Percentiles rank a stretch among this genome's conserved stretches.
Conservation (phyloP, 2,113 vertebrate genomes). For the Onychostruthus taczanowskii region DNA sequence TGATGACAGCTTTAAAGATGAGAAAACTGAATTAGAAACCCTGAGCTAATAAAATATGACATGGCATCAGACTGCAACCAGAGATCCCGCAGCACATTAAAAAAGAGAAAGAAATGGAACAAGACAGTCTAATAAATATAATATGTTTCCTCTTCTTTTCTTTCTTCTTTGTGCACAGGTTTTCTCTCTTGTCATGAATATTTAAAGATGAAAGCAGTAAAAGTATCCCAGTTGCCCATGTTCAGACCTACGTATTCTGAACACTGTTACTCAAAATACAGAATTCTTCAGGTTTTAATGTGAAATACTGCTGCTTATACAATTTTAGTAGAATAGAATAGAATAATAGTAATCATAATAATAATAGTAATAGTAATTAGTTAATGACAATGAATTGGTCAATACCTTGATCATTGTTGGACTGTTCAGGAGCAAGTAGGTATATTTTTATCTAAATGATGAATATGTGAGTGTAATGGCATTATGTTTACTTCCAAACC, state of each 20-base stretch:
- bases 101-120: neutral
- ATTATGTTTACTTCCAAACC: neutral
- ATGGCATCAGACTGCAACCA: neutral
- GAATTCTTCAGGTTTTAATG: neutral
- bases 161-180: neutral
- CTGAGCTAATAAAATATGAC: slow-evolving; percentile 28
- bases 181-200: slow-evolving; percentile 18
- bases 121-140: slow-evolving; percentile 47
- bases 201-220: neutral
- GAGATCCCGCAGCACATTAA: neutral
- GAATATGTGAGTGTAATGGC: neutral
- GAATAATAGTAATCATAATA: neutral
- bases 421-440: neutral
- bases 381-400: neutral
- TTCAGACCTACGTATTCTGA: neutral
- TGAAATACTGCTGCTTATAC: neutral
- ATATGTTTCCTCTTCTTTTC: neutral
- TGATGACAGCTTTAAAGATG: neutral
- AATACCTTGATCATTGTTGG: no score
- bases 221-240: neutral
- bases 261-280: neutral
- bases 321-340: neutral
- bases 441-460: neutral
- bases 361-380: neutral
- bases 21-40: slow-evolving; percentile 22